These are phyloP conservation scores for Paraescarpia echinospica DNA, from an alignment of 1,140 invertebrate species.

Conservation along the genomic window DNA sequence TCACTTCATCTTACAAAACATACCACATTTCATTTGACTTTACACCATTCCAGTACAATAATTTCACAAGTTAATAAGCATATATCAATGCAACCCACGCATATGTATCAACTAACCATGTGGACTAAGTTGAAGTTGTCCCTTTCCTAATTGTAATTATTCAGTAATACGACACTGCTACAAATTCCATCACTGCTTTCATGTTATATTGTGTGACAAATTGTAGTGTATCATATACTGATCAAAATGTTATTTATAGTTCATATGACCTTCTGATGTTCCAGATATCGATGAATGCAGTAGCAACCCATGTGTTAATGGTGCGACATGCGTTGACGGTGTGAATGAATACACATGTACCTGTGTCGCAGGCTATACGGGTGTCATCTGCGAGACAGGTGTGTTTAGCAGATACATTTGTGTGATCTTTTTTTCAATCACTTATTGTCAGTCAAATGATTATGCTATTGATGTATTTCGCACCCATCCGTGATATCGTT, in stretches of 20 bases:
- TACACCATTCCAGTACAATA: not conserved
- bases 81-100: not conserved
- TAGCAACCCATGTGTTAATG: conserved; percentile 30
- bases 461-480: conserved; percentile 14
- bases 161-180: not conserved
- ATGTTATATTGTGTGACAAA: not conserved
- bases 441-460: not conserved
- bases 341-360: conserved; percentile 24
- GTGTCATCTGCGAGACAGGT: conserved; percentile 21
- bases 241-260: not conserved
- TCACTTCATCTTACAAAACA: not conserved
- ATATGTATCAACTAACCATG: no score
- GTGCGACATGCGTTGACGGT: conserved; percentile 27
- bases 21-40: not conserved
- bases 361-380: conserved; percentile 20
- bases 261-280: not conserved
- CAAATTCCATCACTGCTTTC: not conserved
- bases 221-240: not conserved
- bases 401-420: not conserved
- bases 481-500: not conserved
- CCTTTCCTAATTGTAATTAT: no score
- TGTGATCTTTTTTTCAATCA: not conserved
- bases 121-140: no score
- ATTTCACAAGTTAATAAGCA: not conserved
- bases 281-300: conserved; percentile 12